A percentile compares a stretch with the other conserved stretches of the same genome.
Conservation (phyloP, 2,888 invertebrate species). For the Sarcophaga variegata region DNA sequence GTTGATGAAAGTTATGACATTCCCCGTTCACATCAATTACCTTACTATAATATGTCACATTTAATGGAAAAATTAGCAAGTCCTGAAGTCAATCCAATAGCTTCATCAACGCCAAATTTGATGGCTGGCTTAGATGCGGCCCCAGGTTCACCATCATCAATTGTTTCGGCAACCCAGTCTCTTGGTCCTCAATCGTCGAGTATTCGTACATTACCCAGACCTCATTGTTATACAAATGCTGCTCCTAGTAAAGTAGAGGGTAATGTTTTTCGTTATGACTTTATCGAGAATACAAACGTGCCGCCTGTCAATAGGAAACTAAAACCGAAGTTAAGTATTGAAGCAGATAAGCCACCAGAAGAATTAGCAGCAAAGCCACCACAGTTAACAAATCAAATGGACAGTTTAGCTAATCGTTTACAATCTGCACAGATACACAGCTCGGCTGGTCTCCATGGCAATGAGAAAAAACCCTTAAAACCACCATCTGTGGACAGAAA, state of each 20-base stretch:
- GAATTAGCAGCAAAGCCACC: conserved; percentile 79
- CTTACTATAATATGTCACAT: conserved; percentile 80
- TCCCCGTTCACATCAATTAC: conserved; percentile 86
- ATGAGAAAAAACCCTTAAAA: conserved; percentile 68
- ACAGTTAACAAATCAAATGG: conserved; percentile 64
- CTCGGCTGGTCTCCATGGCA: conserved; percentile 48
- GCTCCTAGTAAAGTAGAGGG: conserved; percentile 82
- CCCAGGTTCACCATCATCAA: conserved; percentile 66
- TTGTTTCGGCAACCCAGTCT: conserved; percentile 61
- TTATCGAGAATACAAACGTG: conserved; percentile 82
- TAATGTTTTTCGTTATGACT: conserved; percentile 83
- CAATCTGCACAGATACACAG: conserved; percentile 71
- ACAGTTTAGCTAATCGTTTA: conserved; percentile 74
- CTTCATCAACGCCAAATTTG: conserved; percentile 81
- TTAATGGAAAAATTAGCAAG: conserved; percentile 77
- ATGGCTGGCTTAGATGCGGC: conserved; percentile 73
- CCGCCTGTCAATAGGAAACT: conserved; percentile 91
- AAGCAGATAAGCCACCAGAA: conserved; percentile 77
- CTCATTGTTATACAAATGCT: conserved; percentile 83
- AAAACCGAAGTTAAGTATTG: conserved; percentile 85
- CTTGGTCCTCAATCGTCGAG: conserved; percentile 69
- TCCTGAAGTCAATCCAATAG: conserved; percentile 78
- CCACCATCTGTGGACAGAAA: conserved; percentile 86
- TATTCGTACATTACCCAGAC: conserved; percentile 77
- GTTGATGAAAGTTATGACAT: conserved; percentile 87